Evolutionary conservation across 2,113 vertebrate species (phyloP).

Genomic region (Petaurus breviceps): DNA sequence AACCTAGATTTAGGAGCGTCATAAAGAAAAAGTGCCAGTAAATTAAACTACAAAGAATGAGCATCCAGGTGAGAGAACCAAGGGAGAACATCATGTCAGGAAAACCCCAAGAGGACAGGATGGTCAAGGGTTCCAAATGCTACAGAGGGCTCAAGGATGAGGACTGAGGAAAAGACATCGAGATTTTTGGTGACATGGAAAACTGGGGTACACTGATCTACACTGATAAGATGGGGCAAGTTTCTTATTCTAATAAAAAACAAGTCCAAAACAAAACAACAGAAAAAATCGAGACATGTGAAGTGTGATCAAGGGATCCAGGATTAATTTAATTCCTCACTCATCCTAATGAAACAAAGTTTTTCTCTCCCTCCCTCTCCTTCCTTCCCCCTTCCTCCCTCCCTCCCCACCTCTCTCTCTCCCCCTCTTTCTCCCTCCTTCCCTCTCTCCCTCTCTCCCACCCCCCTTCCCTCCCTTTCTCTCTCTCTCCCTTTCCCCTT

Average conservation of each 20-base stretch:
- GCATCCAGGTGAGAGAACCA: background rate
- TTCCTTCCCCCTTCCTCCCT: too few relatives aligned
- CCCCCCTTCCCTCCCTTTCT: too few relatives aligned
- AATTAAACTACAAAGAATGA: background rate
- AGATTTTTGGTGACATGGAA: background rate
- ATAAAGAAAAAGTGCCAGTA: background rate
- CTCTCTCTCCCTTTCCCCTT: too few relatives aligned
- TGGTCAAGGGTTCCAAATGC: background rate
- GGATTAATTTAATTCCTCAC: too few relatives aligned
- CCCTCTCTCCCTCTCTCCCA: too few relatives aligned
- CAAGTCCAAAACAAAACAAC: background rate
- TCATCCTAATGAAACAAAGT: too few relatives aligned
- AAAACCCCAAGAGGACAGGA: background rate
- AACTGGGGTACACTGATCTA: background rate
- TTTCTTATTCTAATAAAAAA: background rate
- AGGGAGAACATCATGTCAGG: background rate
- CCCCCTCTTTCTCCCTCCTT: too few relatives aligned
- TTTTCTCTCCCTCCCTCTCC: too few relatives aligned
- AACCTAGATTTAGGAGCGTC: background rate
- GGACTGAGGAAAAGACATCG: background rate
- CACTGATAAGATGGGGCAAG: background rate
- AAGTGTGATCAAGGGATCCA: background rate
- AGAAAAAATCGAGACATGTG: background rate
- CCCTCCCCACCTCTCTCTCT: too few relatives aligned
- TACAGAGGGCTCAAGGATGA: background rate